Conservation (phyloP, 2,113 vertebrate genomes). For the Ginglymostoma cirratum region DNA sequence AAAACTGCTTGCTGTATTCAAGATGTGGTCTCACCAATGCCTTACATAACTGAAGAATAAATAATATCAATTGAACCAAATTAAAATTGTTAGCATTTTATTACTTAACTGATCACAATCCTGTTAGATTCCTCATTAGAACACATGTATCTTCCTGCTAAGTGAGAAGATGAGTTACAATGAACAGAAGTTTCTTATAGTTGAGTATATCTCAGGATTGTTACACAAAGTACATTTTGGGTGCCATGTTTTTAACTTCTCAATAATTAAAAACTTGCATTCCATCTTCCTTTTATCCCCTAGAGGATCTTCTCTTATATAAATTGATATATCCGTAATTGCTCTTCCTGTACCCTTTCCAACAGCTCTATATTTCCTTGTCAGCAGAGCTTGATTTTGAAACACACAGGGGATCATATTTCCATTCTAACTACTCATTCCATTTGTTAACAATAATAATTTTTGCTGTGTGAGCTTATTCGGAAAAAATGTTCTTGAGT, state of each 20-base stretch:
- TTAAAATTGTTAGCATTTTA: background rate
- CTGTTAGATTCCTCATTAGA: background rate
- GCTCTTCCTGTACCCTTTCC: background rate
- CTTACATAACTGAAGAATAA: too few relatives aligned
- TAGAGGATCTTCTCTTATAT: background rate
- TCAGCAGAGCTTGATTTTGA: background rate
- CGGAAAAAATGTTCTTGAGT: conserved; percentile 12
- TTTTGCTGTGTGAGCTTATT: conserved; percentile 34
- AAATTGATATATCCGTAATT: background rate
- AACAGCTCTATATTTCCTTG: background rate
- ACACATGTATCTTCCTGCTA: background rate
- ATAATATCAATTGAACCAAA: background rate
- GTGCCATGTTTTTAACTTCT: background rate
- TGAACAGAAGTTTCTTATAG: background rate
- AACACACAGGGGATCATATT: conserved; percentile 27
- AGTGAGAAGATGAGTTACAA: background rate
- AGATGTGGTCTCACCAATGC: too few relatives aligned
- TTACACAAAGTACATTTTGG: background rate
- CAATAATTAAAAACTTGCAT: background rate
- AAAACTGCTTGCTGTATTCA: too few relatives aligned
- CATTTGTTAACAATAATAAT: conserved; percentile 31
- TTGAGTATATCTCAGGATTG: background rate
- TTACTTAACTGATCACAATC: background rate
- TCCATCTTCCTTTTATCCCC: background rate
- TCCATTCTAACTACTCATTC: background rate